Evolutionary conservation across 2,113 vertebrate species (phyloP), one percentile per base, ranked within the genome.

Genomic region (Cathartes aura): DNA sequence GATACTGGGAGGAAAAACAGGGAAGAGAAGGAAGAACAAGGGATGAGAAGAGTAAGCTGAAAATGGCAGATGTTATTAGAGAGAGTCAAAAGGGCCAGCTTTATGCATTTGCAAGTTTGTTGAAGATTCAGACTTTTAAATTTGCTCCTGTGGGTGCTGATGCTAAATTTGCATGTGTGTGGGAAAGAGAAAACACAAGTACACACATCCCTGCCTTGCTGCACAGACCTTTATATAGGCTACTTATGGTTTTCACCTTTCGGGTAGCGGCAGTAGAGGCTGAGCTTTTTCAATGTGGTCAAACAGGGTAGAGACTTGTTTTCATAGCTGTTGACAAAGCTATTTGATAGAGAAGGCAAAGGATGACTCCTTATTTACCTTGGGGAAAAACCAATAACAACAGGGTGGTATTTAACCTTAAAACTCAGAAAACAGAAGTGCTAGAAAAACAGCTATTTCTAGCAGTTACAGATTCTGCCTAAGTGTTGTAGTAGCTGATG

Each of bases 181-280:
- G 23, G 11, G 45, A 58, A 76, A 62, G 42, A 47, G 16, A 74
- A 70, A 53, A 29, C 16, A 24, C 8, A 60, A 52, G 11, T 20
- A 52, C 30, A 72, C 3, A 2, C 8, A 10, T 3, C 6, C 2
- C 11, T 58, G 53, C 47, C 29, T 42, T 1, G 2, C 47, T 60
- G 30, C 62, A 60, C 22, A 70, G 43, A 52, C 27, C 18, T 59
- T 62, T 24, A 12, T 30, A 52, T 0, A 30, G 18, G 14, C 23
- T 36, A 75, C 30, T 21, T 38, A 19, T 40, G 30, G 4, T 10
- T 75, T 74, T 84, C 24, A 59, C 8, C 12, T 42, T 74, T 56
- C 23, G 40, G 30, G 23, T 14, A 20, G 20, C 30, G 78, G 17
- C 20, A 47, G 29, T 29, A 72, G 48, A 58, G 15, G 10, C 38